Evolutionary conservation across 92 coral and sea anemone genomes (phyloP), one percentile per base, ranked within the genome.

Genomic region (Blastomussa wellsi): DNA sequence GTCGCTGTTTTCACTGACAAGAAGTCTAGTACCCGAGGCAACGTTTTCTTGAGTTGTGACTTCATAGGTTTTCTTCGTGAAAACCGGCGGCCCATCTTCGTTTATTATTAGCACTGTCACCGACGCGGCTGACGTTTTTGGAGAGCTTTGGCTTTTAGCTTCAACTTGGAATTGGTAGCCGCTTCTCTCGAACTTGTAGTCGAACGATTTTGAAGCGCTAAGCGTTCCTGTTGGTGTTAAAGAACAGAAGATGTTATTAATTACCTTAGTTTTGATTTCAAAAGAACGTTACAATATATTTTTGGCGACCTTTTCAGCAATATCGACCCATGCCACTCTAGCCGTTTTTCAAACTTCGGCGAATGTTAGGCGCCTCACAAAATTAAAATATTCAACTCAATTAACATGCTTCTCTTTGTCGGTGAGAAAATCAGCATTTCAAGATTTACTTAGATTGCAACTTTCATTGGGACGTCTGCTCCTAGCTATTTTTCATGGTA

Each of bases 11-110:
- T 57, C 29, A 57, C 65, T 57, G 20, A 68, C 86, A 19, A 90
- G 80, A 5, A 94, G 72, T 16, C 90, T 79, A 2, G 95, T 92
- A 13, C 95, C 95, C 7, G 49, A 10, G 22, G 87, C 65, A 1
- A 84, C 88, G 66, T 90, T 90, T 87, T 92, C 95, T 32, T 53
- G 78, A 57, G 93, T 82, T 41, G 80, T 62, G 20, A 94, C 65
- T 74, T 87, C 91, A 78, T 90, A 94, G 14, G 65, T 82, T 17
- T 70, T 70, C 52, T 83, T 77, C 42, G 48, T 65, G 78, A 96
- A 96, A 68, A 69, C 89, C 12, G 99, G 99, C 8, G 93, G 94
- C 41, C 92, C 98, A 38, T 94, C 92, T 31, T 60, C 78, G 77
- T 91, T 76, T 20, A 33, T 84, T 16, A 96, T 91, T 70, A 44